A percentile compares a stretch with the other conserved stretches of the same genome.
Evolutionary conservation across 2,888 invertebrate species (phyloP).

Genomic region (Isotomurus palustris): DNA sequence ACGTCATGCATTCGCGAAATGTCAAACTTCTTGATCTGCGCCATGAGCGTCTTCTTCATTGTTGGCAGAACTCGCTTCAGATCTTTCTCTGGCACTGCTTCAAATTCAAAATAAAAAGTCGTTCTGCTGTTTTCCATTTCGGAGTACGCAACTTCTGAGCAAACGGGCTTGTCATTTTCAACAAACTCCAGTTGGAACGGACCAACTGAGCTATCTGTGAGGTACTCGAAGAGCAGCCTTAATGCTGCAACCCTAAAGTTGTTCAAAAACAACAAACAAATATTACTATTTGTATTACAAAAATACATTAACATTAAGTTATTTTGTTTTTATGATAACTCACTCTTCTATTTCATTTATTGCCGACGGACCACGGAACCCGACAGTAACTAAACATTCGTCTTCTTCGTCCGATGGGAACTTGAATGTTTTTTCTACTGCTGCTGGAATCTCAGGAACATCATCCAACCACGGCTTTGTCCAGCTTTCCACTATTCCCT

Average conservation of each 20-base stretch:
- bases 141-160: conserved; percentile 64
- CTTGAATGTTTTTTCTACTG: conserved; percentile 57
- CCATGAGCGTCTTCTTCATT: conserved; percentile 54
- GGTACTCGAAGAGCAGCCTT: conserved; percentile 65
- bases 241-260: conserved; percentile 33
- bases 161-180: conserved; percentile 64
- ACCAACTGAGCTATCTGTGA: conserved; percentile 80
- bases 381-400: conserved; percentile 64
- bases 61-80: conserved; percentile 60
- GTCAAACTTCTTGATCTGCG: conserved; percentile 59
- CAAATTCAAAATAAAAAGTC: conserved; percentile 64
- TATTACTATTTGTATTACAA: background rate
- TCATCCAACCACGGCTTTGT: conserved; percentile 69
- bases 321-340: conserved; percentile 12
- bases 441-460: conserved; percentile 61
- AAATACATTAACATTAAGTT: conserved; percentile 2
- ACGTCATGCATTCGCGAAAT: conserved; percentile 70
- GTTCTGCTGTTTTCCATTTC: conserved; percentile 69
- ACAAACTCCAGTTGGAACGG: conserved; percentile 78
- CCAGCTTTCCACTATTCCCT: conserved; percentile 32
- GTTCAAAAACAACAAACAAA: background rate
- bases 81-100: conserved; percentile 69
- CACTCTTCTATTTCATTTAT: conserved; percentile 54
- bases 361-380: conserved; percentile 74
- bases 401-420: conserved; percentile 65